Conservation (phyloP, 1,140 invertebrate species). For the Pogonomyrmex barbatus region DNA sequence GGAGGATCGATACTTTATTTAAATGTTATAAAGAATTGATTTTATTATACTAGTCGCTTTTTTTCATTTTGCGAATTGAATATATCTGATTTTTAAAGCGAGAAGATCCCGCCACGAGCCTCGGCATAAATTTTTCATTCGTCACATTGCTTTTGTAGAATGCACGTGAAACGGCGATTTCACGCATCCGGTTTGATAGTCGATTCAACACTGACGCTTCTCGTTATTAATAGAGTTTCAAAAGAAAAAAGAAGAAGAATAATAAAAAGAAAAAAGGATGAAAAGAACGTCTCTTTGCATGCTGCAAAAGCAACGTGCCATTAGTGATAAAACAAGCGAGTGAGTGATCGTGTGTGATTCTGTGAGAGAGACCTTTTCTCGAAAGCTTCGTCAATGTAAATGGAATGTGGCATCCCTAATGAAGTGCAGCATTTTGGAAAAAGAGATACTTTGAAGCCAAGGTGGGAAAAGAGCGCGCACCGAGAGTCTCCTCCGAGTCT, state of each 20-base stretch:
- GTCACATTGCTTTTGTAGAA: conserved; percentile 81
- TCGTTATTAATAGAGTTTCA: conserved; percentile 24
- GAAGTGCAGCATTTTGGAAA: conserved; percentile 85
- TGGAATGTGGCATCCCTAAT: conserved; percentile 86
- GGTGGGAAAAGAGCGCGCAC: conserved; percentile 64
- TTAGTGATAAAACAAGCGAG: conserved; percentile 64
- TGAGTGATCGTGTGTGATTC: conserved; percentile 65
- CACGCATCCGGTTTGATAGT: conserved; percentile 40
- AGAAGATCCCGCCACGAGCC: conserved; percentile 50
- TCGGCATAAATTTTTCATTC: conserved; percentile 69
- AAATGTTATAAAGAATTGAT: neutral
- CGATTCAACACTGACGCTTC: conserved; percentile 28
- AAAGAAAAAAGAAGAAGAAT: neutral
- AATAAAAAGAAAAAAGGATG: neutral
- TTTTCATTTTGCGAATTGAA: neutral
- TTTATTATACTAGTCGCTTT: too few species aligned
- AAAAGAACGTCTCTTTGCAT: conserved; percentile 48
- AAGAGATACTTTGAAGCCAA: conserved; percentile 74
- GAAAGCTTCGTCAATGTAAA: conserved; percentile 86
- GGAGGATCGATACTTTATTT: neutral
- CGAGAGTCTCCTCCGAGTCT: conserved; percentile 16
- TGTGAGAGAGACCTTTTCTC: conserved; percentile 81
- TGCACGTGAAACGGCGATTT: conserved; percentile 55
- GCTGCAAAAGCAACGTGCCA: conserved; percentile 48
- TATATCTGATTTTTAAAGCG: neutral